Conservation (phyloP, 2,888 invertebrate species). For the Siphonodentalium dalli region DNA sequence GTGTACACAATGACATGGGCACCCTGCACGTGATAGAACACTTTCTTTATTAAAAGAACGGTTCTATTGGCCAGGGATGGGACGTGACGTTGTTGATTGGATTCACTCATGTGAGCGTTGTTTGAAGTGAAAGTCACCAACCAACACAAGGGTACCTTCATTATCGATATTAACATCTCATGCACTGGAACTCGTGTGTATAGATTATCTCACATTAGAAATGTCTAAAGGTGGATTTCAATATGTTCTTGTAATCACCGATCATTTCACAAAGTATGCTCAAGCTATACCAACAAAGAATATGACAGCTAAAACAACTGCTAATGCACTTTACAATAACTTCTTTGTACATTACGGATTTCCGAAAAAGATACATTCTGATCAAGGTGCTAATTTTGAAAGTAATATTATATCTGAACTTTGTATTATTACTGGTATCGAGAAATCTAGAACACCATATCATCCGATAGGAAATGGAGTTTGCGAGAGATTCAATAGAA, state of each 20-base stretch:
- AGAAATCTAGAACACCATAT: conserved; percentile 12
- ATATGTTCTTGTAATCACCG: conserved; percentile 1
- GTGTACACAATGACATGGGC: no score
- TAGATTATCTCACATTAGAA: conserved; percentile 1
- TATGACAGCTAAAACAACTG: conserved; percentile 3
- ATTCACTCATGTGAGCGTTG: no score
- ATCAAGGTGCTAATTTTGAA: conserved; percentile 10
- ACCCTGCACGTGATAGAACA: no score
- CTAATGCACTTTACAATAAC: background rate
- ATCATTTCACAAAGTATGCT: conserved; percentile 6
- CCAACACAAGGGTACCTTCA: background rate
- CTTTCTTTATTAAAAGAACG: no score
- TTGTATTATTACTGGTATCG: conserved; percentile 2
- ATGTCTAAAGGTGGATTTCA: background rate
- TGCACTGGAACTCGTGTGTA: conserved; percentile 5
- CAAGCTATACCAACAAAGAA: conserved; percentile 5
- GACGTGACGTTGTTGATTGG: no score
- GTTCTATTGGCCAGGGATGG: no score
- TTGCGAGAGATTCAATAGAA: no score
- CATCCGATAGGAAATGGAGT: background rate
- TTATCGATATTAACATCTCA: conserved; percentile 1
- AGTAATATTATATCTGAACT: conserved; percentile 2
- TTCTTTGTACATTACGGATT: conserved; percentile 2
- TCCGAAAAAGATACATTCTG: conserved; percentile 2
- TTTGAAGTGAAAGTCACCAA: no score